These are phyloP conservation scores for Sinhomidia bicolor DNA, from an alignment of 2,888 invertebrate species.

Conservation along the genomic window DNA sequence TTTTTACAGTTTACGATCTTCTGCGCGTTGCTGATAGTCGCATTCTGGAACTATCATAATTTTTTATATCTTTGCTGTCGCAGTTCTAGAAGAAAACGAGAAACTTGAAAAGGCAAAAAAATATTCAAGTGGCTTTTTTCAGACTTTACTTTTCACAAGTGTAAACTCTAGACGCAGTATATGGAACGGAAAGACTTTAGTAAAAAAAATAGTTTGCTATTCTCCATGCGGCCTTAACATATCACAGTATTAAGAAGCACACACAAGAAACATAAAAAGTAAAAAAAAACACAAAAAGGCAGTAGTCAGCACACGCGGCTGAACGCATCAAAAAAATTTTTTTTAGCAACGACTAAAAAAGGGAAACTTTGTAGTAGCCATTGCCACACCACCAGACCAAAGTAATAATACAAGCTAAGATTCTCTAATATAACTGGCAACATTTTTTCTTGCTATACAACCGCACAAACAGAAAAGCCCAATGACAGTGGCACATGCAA, in stretches of 20 bases:
- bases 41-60: not conserved
- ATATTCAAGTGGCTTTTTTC: not conserved
- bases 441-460: not conserved
- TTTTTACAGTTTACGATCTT: not conserved
- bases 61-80: not conserved
- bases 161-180: not conserved
- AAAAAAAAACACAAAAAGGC: no score
- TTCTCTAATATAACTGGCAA: not conserved
- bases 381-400: constrained; percentile 12
- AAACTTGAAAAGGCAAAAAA: not conserved
- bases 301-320: not conserved
- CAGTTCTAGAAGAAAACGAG: not conserved
- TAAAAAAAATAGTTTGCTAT: not conserved
- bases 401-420: not conserved
- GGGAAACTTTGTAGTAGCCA: not conserved
- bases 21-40: not conserved
- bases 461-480: not conserved
- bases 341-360: not conserved
- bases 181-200: not conserved
- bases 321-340: constrained; percentile 12
- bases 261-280: not conserved
- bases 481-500: constrained; percentile 32
- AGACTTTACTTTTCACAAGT: not conserved
- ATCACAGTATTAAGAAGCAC: no score
- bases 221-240: not conserved